Evolutionary conservation across 2,888 invertebrate genomes (phyloP), one percentile per base, ranked within the genome.

Genomic region (Diogma glabrata): DNA sequence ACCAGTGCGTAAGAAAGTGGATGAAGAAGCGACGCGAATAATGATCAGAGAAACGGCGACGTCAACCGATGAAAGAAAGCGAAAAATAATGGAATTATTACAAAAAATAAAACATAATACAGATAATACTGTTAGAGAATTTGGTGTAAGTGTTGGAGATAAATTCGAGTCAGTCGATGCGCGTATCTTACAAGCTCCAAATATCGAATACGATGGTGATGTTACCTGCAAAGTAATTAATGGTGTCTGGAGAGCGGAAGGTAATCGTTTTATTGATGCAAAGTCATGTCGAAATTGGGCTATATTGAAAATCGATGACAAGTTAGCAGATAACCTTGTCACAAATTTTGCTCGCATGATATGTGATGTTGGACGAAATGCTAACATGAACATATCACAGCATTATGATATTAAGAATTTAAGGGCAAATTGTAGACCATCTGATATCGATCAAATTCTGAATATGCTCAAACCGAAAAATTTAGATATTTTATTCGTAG

Each of bases 11-110:
- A 67, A 82, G 61, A 93, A 93, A 67, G 74, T 96, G 63, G 84
- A 82, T 6, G 87, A 91, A 24, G 72, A 65, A 26, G 95, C 96
- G 68, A 87, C 94, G 0, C 73, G 84, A 0, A 78, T 76, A 1
- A 93, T 99, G 91, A 93, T 97, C 49, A 79, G 72, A 63, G 75
- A 77, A 36, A 88, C 96, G 0, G 95, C 96, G 0, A 84, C 90
- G 0, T 76, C 81, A 1, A 88, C 96, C 0, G 72, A 77, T 8
- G 76, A 72, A 10, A 76, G 97, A 17, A 87, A 89, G 63, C 56
- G 67, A 1, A 93, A 91, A 67, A 96, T 97, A 50, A 76, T 82
- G 64, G 75, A 78, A 48, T 52, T 67, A 28, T 51, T 69, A 1
- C 3, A 26, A 3, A 55, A 55, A 49, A 65, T 67, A 40, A 14